Percentiles rank a stretch among this genome's conserved stretches.
phyloP scores from a whole-genome alignment of 2,113 vertebrate species.

The Dasyurus viverrinus region DNA sequence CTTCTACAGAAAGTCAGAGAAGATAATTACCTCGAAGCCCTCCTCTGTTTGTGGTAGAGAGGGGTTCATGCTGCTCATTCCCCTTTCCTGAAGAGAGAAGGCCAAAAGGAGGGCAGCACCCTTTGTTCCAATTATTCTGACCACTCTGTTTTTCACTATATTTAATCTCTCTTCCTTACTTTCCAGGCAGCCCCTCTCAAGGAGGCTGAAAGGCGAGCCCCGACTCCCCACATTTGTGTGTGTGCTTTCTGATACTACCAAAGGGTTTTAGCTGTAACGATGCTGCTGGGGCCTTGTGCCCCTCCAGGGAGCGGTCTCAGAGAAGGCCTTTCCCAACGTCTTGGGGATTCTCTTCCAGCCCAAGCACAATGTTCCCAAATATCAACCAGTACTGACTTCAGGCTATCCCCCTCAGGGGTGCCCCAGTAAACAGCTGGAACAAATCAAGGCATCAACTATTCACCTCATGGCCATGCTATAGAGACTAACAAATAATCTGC shows the following conservation, averaged over 20 bases:
- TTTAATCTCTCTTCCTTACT: neutral
- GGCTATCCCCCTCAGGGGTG: neutral
- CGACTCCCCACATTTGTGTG: neutral
- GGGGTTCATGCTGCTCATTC: neutral
- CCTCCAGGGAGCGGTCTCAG: neutral
- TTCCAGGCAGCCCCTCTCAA: neutral
- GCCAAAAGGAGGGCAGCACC: neutral
- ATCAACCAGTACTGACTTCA: neutral
- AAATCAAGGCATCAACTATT: neutral
- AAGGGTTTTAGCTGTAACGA: neutral
- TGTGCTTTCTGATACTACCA: neutral
- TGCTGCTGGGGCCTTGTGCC: neutral
- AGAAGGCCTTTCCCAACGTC: neutral
- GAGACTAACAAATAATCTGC: neutral
- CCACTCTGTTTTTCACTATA: neutral
- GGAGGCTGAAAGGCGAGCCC: neutral
- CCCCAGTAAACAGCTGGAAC: neutral
- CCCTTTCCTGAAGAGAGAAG: neutral
- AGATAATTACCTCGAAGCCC: neutral
- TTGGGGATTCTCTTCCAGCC: neutral
- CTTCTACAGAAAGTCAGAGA: neutral
- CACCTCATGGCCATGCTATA: constrained; percentile 2
- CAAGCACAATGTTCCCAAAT: neutral
- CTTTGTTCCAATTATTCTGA: neutral
- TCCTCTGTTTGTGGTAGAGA: neutral